A percentile compares a stretch with the other conserved stretches of the same genome.
These are phyloP conservation scores for Paracentrotus lividus DNA, from an alignment of 53 echinoderm and acorn worm species.

Conservation along the genomic window DNA sequence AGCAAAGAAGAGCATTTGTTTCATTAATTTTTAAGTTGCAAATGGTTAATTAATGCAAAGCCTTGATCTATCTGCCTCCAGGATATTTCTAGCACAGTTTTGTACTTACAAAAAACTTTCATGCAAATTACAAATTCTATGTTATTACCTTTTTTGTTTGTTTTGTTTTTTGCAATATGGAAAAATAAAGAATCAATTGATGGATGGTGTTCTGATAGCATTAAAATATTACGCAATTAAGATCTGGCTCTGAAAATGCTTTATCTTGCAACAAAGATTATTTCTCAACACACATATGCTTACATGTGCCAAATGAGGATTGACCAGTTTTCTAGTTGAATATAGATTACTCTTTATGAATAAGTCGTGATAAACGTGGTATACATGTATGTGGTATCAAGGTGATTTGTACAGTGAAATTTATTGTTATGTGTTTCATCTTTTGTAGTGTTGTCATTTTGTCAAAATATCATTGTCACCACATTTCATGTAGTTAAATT, in stretches of 20 bases:
- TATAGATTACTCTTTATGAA: background rate
- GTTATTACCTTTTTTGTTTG: too few relatives aligned
- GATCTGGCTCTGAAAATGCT: background rate
- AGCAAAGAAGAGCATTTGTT: too few relatives aligned
- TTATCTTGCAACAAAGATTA: background rate
- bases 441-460: background rate
- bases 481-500: background rate
- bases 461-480: background rate
- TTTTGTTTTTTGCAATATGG: too few relatives aligned
- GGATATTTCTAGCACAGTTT: too few relatives aligned
- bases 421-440: background rate
- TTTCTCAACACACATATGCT: background rate
- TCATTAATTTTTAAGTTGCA: too few relatives aligned
- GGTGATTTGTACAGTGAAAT: background rate
- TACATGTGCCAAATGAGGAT: background rate
- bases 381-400: background rate
- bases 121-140: too few relatives aligned
- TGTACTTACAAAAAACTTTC: too few relatives aligned
- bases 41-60: too few relatives aligned
- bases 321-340: background rate
- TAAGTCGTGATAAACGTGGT: background rate
- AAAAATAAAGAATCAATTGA: background rate
- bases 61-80: too few relatives aligned
- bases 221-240: background rate
- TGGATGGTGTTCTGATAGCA: background rate